Percentiles rank a stretch among this genome's conserved stretches.
Evolutionary conservation across 2,797 vertebrate species (phyloP).

Genomic region (Melanotaenia maccullochi): DNA sequence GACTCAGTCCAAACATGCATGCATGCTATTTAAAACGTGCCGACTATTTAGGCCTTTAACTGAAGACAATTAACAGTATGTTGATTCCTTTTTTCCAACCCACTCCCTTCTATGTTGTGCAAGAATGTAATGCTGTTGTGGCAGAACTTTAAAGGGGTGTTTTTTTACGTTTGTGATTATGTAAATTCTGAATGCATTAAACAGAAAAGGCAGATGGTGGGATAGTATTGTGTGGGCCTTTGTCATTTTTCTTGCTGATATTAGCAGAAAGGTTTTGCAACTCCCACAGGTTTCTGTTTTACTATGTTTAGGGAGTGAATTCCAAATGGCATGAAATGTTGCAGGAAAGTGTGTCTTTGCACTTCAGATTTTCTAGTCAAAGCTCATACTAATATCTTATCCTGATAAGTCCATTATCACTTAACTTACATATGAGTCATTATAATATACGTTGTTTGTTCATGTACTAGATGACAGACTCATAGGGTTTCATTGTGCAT

Average conservation of each 20-base stretch:
- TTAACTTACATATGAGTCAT: neutral
- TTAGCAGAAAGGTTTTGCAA: constrained; percentile 1
- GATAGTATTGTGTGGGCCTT: constrained; percentile 42
- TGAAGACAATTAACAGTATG: neutral
- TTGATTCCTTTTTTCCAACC: neutral
- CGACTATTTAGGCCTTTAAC: constrained; percentile 4
- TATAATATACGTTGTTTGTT: neutral
- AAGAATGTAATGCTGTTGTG: constrained; percentile 3
- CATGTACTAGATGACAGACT: neutral
- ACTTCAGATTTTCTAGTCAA: constrained; percentile 16
- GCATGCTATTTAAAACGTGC: constrained; percentile 23
- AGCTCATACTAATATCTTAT: constrained; percentile 15
- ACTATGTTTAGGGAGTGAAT: neutral
- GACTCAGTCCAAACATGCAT: neutral
- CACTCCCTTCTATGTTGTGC: neutral
- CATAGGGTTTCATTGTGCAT: neutral
- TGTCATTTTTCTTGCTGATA: constrained; percentile 31
- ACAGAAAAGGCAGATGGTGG: neutral
- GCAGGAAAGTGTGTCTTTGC: neutral
- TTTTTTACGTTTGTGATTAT: constrained; percentile 8
- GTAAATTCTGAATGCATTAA: neutral
- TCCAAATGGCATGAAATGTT: neutral
- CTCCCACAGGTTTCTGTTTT: neutral
- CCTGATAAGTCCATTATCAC: constrained; percentile 14
- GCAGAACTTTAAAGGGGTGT: constrained; percentile 1